These are phyloP conservation scores for Brassicogethes aeneus DNA, from an alignment of 2,888 invertebrate genomes.

Conservation along the genomic window DNA sequence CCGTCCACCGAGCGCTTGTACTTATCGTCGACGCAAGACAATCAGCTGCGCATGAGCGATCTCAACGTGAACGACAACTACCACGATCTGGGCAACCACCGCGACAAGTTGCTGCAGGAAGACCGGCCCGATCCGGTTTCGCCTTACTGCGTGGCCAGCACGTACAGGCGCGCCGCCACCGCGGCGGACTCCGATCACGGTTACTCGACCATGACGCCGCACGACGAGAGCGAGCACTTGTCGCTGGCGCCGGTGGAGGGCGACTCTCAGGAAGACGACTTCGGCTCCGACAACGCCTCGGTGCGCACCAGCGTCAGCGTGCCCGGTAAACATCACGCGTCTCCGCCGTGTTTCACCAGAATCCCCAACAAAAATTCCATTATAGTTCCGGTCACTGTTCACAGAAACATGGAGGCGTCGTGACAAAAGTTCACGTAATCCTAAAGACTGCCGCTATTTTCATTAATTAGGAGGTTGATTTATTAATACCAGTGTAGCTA, in stretches of 20 bases:
- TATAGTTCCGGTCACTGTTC: constrained; percentile 83
- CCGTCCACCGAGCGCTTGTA: constrained; percentile 42
- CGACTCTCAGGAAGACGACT: constrained; percentile 46
- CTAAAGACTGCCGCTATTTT: too few relatives aligned
- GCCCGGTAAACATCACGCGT: constrained; percentile 24
- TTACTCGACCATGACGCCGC: constrained; percentile 90
- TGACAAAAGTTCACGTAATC: constrained; percentile 16
- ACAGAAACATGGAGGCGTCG: constrained; percentile 77
- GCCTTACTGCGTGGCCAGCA: constrained; percentile 78
- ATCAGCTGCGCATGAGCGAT: constrained; percentile 61
- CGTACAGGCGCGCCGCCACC: constrained; percentile 64
- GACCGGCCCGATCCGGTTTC: constrained; percentile 62
- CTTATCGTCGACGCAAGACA: constrained; percentile 45
- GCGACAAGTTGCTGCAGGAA: constrained; percentile 58
- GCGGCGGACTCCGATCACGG: constrained; percentile 88
- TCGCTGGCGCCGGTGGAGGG: constrained; percentile 65
- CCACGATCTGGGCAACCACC: constrained; percentile 51
- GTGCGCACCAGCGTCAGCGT: constrained; percentile 41
- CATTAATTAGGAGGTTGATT: too few relatives aligned
- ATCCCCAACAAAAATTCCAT: constrained; percentile 47
- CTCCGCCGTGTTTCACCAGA: constrained; percentile 27
- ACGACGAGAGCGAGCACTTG: constrained; percentile 79
- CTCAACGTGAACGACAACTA: constrained; percentile 63
- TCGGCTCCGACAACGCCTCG: constrained; percentile 51
- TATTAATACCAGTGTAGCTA: too few relatives aligned